Evolutionary conservation across 2,797 vertebrate genomes (phyloP).

Genomic region (Cryptoblepharus egeriae): DNA sequence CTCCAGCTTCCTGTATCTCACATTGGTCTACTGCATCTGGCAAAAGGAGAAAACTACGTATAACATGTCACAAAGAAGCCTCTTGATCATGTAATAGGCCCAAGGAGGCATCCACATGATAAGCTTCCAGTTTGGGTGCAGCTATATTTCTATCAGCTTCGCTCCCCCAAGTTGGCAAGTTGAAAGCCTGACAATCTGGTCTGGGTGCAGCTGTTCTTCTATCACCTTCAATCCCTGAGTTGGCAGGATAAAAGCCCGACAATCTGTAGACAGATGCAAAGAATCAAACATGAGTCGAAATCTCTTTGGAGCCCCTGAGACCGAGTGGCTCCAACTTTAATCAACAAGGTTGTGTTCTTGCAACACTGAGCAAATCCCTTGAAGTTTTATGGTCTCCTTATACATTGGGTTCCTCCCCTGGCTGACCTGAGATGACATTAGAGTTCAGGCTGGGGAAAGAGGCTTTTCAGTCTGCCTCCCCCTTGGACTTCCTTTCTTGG

Average conservation of each 20-base stretch:
- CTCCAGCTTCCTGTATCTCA: no score
- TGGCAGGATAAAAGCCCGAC: neutral
- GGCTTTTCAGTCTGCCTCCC: no score
- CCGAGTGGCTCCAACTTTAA: neutral
- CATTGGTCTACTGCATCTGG: no score
- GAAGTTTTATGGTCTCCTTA: no score
- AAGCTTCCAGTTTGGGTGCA: neutral
- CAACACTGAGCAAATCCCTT: neutral
- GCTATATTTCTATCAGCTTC: neutral
- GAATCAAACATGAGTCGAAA: neutral
- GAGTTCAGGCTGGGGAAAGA: no score
- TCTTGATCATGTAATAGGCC: neutral
- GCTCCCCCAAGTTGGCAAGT: neutral
- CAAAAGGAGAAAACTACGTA: neutral
- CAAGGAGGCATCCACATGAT: neutral
- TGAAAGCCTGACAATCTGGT: neutral
- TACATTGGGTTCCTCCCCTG: no score
- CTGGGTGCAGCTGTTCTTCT: neutral
- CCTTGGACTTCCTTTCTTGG: no score
- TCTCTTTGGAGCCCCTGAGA: neutral
- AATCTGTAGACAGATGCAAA: neutral
- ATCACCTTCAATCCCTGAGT: neutral
- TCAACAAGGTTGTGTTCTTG: neutral
- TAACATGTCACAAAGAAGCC: neutral
- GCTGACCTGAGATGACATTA: no score